Evolutionary conservation across 2,113 vertebrate genomes (phyloP).

Genomic region (Calcarius ornatus): DNA sequence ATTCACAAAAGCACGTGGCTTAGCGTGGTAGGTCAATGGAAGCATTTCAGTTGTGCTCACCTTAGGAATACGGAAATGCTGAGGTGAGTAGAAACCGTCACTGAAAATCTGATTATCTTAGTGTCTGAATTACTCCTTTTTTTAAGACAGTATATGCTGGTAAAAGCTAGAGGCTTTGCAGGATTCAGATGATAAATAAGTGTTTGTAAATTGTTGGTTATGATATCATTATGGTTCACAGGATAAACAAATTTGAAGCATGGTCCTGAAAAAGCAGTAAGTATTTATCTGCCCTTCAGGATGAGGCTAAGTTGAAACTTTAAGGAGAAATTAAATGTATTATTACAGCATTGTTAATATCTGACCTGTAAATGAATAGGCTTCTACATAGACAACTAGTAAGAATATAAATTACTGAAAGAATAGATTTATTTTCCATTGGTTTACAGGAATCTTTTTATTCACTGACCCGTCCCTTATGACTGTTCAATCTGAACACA

Average conservation of each 20-base stretch:
- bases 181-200: background rate
- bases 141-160: rapidly evolving
- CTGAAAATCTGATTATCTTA: background rate
- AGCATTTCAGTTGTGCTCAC: background rate
- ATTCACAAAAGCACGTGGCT: background rate
- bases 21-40: background rate
- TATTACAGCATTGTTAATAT: background rate
- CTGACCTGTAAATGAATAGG: background rate
- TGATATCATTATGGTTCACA: background rate
- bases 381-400: background rate
- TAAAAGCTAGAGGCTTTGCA: background rate
- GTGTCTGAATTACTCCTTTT: background rate
- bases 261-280: background rate
- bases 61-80: background rate
- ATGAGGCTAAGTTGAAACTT: background rate
- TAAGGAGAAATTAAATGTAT: background rate
- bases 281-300: background rate
- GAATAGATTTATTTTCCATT: background rate
- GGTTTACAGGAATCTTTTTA: background rate
- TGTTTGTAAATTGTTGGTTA: background rate
- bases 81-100: background rate
- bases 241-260: background rate
- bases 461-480: background rate
- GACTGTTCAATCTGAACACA: background rate
- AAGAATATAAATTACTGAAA: background rate